Conservation (phyloP, 2,113 vertebrate genomes). For the Atractosteus spatula region DNA sequence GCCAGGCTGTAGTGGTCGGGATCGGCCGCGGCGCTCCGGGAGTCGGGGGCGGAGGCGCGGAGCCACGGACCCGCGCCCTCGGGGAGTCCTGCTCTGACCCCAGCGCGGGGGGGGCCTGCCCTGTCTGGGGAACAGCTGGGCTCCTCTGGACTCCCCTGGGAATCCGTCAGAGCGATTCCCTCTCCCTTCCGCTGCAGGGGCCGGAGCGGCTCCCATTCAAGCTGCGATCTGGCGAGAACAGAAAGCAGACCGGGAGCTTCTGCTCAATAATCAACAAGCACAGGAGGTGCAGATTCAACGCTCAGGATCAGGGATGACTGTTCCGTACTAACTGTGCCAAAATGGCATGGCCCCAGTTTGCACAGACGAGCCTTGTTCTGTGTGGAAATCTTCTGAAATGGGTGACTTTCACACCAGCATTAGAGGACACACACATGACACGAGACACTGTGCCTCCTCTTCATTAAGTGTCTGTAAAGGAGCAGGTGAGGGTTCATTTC, state of each 20-base stretch:
- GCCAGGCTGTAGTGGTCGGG: conserved; percentile 10
- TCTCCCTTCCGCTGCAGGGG: conserved; percentile 18
- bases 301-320: neutral
- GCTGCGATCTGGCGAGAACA: conserved; percentile 34
- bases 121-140: neutral
- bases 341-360: no score
- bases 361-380: no score
- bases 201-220: conserved; percentile 22
- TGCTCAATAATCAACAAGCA: neutral
- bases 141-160: neutral
- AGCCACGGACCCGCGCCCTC: neutral
- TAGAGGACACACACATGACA: no score
- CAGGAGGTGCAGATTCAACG: neutral
- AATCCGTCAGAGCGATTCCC: neutral
- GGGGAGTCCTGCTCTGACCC: neutral
- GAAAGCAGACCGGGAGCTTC: neutral
- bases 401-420: no score
- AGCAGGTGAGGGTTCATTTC: no score
- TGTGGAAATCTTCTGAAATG: no score
- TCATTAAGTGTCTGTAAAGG: no score
- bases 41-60: neutral
- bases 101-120: neutral
- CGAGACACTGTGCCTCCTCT: no score
- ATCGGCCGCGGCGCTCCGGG: neutral
- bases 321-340: no score